phyloP scores from a whole-genome alignment of 1,140 invertebrate species.

The Planococcus citri region DNA sequence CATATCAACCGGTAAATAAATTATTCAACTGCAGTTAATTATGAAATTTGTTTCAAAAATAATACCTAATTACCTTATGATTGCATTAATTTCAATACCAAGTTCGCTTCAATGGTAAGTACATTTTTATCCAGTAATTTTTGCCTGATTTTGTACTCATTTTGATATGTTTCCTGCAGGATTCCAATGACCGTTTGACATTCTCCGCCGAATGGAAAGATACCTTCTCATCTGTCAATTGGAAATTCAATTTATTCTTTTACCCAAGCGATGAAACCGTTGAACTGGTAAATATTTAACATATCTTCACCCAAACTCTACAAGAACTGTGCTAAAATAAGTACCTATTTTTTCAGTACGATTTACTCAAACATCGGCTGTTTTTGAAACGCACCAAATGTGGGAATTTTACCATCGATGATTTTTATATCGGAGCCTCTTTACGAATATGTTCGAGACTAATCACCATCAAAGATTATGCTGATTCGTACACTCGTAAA shows the following conservation, averaged over 20 bases:
- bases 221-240: constrained; percentile 50
- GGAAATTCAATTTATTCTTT: constrained; percentile 60
- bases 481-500: constrained; percentile 49
- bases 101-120: not conserved
- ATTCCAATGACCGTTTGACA: constrained; percentile 31
- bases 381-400: constrained; percentile 63
- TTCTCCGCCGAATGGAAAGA: constrained; percentile 78
- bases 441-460: constrained; percentile 62
- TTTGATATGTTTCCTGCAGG: not conserved
- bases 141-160: not conserved
- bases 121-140: not conserved
- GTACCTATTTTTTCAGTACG: constrained; percentile 50
- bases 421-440: constrained; percentile 63
- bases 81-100: not conserved
- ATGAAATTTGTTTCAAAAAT: too few relatives aligned
- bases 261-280: constrained; percentile 58
- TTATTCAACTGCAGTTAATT: not conserved
- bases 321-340: constrained; percentile 18
- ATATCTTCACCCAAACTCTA: not conserved
- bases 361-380: constrained; percentile 54
- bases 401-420: constrained; percentile 47
- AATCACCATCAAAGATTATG: constrained; percentile 65
- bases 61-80: not conserved
- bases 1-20: not conserved
- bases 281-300: constrained; percentile 48